Conservation (phyloP, 2,888 invertebrate genomes). For the Chrysopilus asiliformis region DNA sequence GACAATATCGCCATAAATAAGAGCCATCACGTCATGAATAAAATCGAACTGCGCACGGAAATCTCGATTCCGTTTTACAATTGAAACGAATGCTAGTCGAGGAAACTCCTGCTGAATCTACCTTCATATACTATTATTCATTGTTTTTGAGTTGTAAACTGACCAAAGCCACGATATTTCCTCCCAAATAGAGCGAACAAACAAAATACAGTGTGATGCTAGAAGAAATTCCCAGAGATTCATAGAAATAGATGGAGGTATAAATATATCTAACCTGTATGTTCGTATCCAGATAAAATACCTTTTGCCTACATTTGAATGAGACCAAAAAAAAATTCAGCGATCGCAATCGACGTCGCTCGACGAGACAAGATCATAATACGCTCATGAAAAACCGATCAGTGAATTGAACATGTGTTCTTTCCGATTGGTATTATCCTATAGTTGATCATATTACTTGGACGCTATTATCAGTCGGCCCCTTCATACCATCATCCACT, state of each 20-base stretch:
- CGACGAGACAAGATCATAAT: no score
- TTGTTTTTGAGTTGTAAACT: background rate
- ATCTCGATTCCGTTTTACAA: no score
- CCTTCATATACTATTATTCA: constrained; percentile 1
- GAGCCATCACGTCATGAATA: constrained; percentile 14
- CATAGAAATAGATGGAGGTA: background rate
- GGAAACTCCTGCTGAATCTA: constrained; percentile 10
- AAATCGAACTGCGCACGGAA: constrained; percentile 8
- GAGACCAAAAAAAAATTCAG: no score
- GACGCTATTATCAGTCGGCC: no score
- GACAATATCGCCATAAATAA: constrained; percentile 11
- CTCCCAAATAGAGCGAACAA: background rate
- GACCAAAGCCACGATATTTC: background rate
- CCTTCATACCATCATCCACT: no score
- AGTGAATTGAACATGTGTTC: constrained; percentile 10
- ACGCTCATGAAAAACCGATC: constrained; percentile 12
- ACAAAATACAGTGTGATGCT: background rate
- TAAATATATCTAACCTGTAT: no score
- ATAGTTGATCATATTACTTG: no score
- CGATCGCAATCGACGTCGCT: no score
- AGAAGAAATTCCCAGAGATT: background rate
- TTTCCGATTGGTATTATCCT: no score
- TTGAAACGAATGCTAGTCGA: no score
- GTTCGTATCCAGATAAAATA: no score
- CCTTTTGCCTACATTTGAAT: no score